Conservation (phyloP, 92 coral and sea anemone species). For the Micromussa lordhowensis region DNA sequence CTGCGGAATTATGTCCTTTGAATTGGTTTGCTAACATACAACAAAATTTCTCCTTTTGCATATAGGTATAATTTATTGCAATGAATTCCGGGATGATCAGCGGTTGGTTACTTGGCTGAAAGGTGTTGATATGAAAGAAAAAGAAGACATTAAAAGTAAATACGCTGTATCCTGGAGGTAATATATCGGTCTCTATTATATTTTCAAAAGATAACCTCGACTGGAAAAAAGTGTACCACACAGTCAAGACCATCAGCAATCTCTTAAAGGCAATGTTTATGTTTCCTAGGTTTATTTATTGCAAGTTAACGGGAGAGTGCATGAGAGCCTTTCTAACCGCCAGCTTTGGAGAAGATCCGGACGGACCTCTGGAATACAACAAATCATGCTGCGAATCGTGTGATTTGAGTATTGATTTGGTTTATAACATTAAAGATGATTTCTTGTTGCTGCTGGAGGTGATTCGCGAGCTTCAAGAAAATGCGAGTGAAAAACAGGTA, state of each 20-base stretch:
- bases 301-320: not conserved
- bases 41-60: not conserved
- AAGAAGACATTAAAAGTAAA: not conserved
- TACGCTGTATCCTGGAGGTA: constrained; percentile 3
- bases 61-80: not conserved
- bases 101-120: not conserved
- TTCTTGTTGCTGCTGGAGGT: not conserved
- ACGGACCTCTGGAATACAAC: not conserved
- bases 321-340: not conserved
- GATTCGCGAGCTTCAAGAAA: not conserved
- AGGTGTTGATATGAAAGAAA: not conserved
- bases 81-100: constrained; percentile 9
- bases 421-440: not conserved
- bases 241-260: not conserved
- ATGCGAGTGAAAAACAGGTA: not conserved
- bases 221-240: not conserved
- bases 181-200: not conserved
- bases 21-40: no score
- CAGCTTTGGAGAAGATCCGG: not conserved
- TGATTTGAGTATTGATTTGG: not conserved
- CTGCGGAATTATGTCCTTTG: not conserved
- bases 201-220: not conserved
- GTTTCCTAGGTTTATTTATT: not conserved
- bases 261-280: not conserved
- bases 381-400: not conserved